phyloP scores from a whole-genome alignment of 2,888 invertebrate species.

The Athalia circularis region DNA sequence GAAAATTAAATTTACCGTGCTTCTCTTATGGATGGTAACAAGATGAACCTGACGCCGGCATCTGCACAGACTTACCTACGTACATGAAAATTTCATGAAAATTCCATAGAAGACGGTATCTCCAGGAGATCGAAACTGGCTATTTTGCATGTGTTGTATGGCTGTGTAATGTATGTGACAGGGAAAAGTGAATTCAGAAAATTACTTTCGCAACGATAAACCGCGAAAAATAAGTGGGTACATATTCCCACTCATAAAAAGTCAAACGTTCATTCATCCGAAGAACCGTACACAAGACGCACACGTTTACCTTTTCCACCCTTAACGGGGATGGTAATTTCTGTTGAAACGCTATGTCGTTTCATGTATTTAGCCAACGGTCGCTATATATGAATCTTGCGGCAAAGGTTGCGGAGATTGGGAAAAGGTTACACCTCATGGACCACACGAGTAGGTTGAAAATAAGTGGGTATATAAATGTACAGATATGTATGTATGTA shows the following conservation, averaged over 20 bases:
- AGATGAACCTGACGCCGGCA: too few species aligned
- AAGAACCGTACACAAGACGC: neutral
- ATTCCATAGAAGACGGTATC: too few species aligned
- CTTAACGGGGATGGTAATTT: slow-evolving; percentile 4
- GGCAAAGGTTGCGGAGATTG: neutral
- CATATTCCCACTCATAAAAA: neutral
- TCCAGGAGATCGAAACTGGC: too few species aligned
- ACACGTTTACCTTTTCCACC: too few species aligned
- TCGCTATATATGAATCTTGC: slow-evolving; percentile 10
- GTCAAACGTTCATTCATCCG: slow-evolving; percentile 11
- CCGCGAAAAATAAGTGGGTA: neutral
- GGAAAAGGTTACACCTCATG: slow-evolving; percentile 9
- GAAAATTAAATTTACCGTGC: too few species aligned
- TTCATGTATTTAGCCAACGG: slow-evolving; percentile 20
- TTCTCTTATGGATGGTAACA: too few species aligned
- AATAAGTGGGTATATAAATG: slow-evolving; percentile 6
- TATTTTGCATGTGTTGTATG: too few species aligned
- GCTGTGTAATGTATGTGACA: neutral
- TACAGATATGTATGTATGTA: neutral
- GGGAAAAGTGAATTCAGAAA: neutral
- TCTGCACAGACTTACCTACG: too few species aligned
- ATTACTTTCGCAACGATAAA: slow-evolving; percentile 1
- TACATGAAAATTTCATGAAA: too few species aligned
- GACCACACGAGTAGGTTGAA: neutral
- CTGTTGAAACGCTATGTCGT: slow-evolving; percentile 8